These are phyloP conservation scores for Agonopterix arenella DNA, from an alignment of 2,888 invertebrate genomes.

Conservation along the genomic window DNA sequence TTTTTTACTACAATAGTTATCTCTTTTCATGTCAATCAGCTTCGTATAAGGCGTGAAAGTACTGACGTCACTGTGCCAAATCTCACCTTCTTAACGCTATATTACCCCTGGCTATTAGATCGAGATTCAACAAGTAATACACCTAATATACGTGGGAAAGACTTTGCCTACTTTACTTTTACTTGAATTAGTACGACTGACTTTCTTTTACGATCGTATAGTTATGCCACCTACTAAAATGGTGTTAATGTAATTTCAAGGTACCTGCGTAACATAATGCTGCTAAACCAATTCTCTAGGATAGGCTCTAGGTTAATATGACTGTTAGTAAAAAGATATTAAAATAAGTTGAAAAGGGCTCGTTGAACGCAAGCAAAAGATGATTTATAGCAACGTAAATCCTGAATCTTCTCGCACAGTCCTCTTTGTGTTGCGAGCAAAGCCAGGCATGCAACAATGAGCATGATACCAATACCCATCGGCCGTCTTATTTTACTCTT, in stretches of 20 bases:
- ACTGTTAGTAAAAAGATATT: neutral
- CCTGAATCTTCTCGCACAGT: conserved; percentile 19
- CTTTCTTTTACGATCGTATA: neutral
- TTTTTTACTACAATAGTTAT: conserved; percentile 69
- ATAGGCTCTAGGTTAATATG: no score
- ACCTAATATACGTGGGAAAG: conserved; percentile 27
- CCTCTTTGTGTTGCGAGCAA: conserved; percentile 22
- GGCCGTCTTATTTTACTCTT: conserved; percentile 15
- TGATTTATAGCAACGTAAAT: conserved; percentile 35
- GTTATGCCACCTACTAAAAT: no score
- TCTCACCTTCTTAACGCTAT: conserved; percentile 40
- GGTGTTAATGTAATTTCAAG: no score
- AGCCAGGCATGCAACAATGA: conserved; percentile 20
- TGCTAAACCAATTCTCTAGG: no score
- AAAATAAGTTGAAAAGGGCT: conserved; percentile 4
- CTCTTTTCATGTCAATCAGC: conserved; percentile 69
- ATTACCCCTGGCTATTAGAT: conserved; percentile 36
- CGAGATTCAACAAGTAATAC: conserved; percentile 25
- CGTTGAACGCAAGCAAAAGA: conserved; percentile 7
- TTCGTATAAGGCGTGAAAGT: conserved; percentile 71
- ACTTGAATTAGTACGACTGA: neutral
- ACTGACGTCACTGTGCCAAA: conserved; percentile 63
- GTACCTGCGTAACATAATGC: no score
- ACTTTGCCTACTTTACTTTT: conserved; percentile 21
- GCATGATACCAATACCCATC: conserved; percentile 21